phyloP scores from a whole-genome alignment of 2,797 vertebrate genomes.

The Anas bahamensis region DNA sequence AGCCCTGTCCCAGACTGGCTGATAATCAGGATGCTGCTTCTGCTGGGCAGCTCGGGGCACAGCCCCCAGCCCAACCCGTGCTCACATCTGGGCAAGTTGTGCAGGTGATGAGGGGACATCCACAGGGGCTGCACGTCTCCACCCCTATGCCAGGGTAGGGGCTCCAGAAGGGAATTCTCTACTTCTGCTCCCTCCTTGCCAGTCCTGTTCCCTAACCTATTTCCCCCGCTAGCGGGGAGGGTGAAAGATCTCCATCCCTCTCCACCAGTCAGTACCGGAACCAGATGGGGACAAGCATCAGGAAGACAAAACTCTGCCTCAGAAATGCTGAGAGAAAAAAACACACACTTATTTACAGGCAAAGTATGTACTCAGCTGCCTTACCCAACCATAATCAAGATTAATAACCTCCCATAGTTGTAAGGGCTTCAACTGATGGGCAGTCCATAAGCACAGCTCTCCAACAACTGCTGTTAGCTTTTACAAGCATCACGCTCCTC shows the following conservation, averaged over 20 bases:
- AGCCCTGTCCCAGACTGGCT: neutral
- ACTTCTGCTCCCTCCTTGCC: neutral
- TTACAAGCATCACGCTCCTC: neutral
- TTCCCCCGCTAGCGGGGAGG: neutral
- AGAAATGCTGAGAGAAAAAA: neutral
- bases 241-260: neutral
- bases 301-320: neutral
- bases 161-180: neutral
- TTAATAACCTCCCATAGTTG: neutral
- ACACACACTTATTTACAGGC: neutral
- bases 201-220: too few relatives aligned
- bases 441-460: neutral
- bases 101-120: neutral
- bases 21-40: neutral
- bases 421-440: neutral
- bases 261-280: neutral
- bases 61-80: neutral
- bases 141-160: too few relatives aligned
- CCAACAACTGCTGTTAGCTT: neutral
- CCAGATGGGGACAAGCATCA: neutral
- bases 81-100: neutral
- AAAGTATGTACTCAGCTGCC: neutral
- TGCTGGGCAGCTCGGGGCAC: neutral
- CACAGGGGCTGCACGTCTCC: neutral
- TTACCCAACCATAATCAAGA: neutral